Base-by-base conservation (phyloP, 2,888 invertebrate genomes). In the Sinodicranocentrus sp. region DNA sequence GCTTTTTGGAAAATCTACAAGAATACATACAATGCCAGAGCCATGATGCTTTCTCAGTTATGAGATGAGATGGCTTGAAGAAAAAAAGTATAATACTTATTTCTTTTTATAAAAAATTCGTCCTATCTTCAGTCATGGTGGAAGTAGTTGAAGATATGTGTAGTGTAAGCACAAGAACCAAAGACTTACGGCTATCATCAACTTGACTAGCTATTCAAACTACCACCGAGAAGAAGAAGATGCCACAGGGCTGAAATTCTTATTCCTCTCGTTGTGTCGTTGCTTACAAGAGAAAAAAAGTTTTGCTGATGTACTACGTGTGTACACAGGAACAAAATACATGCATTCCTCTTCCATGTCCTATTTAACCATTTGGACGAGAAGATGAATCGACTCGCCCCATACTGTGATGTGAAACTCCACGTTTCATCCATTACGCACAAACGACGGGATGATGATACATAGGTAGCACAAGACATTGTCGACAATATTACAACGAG, bases 361-460 rank as follows among this genome's bases (percentile, higher is more conserved):
- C 77, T 39, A 71, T 76, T 83, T 77, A 76, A 72, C 68, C 70
- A 83, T 77, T 79, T 79, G 39, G 71, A 54, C 43, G 59, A 82
- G 71, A 76, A 77, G 87, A 85, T 87, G 87, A 85, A 87, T 88
- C 86, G 86, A 76, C 86, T 88, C 80, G 84, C 87, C 87, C 86
- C 88, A 87, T 87, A 85, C 86, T 86, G 87, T 82, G 86, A 86
- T 84, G 83, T 78, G 65, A 83, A 84, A 80, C 77, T 79, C 63
- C 84, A 80, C 84, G 71, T 80, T 84, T 76, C 61, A 72, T 80
- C 84, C 84, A 84, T 80, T 80, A 80, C 17, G n/a, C n/a, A 52
- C 17, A 17, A 5, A 52, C 70, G 59, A 61, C 48, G 23, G 61
- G 59, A 57, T 70, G 61, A 82, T 71, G 72, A 68, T 83, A 25